Conservation (phyloP, 2,888 invertebrate species). For the Charanyca ferruginea region DNA sequence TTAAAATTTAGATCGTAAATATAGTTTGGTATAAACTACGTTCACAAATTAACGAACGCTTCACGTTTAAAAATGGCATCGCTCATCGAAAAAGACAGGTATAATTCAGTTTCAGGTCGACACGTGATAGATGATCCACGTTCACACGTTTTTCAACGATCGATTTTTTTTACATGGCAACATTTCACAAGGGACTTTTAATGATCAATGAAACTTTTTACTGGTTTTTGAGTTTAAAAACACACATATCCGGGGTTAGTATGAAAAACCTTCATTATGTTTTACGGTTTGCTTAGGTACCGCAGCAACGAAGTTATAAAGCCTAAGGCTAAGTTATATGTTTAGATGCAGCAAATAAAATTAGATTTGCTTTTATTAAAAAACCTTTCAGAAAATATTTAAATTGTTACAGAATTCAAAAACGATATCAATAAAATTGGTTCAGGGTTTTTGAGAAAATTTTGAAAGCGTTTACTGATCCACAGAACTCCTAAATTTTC, state of each 20-base stretch:
- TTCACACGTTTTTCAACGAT: constrained; percentile 12
- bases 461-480: too few relatives aligned
- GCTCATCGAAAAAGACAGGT: constrained; percentile 52
- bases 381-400: too few relatives aligned
- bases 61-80: constrained; percentile 45
- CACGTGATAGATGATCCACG: constrained; percentile 30
- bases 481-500: background rate
- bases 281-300: background rate
- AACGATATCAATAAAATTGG: too few relatives aligned
- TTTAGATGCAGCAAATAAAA: too few relatives aligned
- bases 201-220: constrained; percentile 15
- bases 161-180: constrained; percentile 28
- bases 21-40: background rate
- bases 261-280: too few relatives aligned
- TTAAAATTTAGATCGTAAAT: background rate
- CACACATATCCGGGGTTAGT: background rate
- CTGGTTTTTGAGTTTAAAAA: background rate
- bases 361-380: too few relatives aligned
- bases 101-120: constrained; percentile 50
- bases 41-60: constrained; percentile 29
- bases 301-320: background rate
- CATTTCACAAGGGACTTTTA: constrained; percentile 31
- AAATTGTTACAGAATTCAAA: too few relatives aligned
- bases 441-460: too few relatives aligned
- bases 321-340: background rate